Percentiles rank a stretch among this genome's conserved stretches.
Evolutionary conservation across 2,113 vertebrate genomes (phyloP).

Genomic region (Platichthys flesus): DNA sequence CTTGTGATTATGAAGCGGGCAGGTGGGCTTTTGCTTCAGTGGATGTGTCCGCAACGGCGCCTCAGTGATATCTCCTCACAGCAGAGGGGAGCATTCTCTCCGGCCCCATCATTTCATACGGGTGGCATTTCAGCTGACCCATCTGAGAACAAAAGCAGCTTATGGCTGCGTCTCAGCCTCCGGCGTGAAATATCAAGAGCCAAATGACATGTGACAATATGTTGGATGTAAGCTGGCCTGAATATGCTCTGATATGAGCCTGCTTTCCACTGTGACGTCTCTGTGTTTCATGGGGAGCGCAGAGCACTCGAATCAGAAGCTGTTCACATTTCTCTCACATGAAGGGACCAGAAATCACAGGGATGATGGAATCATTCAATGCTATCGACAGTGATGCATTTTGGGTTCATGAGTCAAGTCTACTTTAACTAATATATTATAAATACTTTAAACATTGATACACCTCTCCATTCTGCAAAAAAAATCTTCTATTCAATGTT

Average conservation of each 20-base stretch:
- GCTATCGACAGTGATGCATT: not conserved
- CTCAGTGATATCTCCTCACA: slow-evolving; percentile 26
- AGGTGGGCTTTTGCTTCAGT: slow-evolving; percentile 30
- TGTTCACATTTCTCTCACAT: not conserved
- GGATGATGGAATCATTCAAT: not conserved
- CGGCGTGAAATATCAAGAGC: slow-evolving; percentile 49
- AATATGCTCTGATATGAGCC: slow-evolving; percentile 25
- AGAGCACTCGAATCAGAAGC: not conserved
- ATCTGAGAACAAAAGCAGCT: slow-evolving; percentile 57
- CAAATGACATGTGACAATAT: slow-evolving; percentile 56
- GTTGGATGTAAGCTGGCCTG: slow-evolving; percentile 43
- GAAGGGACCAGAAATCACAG: not conserved
- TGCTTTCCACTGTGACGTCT: slow-evolving; percentile 15
- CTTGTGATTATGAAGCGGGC: slow-evolving; percentile 31
- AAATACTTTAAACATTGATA: too few species aligned
- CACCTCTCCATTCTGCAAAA: too few species aligned
- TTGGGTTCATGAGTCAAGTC: not conserved
- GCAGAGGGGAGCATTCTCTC: slow-evolving; percentile 44
- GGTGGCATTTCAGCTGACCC: slow-evolving; percentile 59
- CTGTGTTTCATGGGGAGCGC: slow-evolving; percentile 17
- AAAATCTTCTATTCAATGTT: too few species aligned
- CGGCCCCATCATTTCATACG: slow-evolving; percentile 38
- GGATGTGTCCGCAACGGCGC: slow-evolving; percentile 5
- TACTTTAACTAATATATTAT: too few species aligned
- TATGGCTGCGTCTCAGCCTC: slow-evolving; percentile 31